These are phyloP conservation scores for Clamator glandarius DNA, from an alignment of 2,797 vertebrate species.

Conservation along the genomic window DNA sequence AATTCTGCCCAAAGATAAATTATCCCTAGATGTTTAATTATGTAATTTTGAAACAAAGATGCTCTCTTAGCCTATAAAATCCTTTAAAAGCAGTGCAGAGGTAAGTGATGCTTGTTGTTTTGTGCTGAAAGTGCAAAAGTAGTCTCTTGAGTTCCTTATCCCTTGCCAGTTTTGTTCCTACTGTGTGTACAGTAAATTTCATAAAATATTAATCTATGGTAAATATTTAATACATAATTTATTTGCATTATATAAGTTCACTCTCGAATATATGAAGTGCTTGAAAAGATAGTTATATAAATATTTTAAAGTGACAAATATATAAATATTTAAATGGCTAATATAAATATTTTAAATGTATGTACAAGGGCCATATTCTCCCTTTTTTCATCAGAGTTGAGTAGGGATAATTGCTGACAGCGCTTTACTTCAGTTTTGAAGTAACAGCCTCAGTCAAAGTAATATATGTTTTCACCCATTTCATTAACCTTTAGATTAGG, in stretches of 20 bases:
- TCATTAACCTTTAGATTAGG: not conserved
- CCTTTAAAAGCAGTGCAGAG: not conserved
- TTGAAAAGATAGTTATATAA: slow-evolving; percentile 48
- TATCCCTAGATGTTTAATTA: not conserved
- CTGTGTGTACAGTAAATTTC: slow-evolving; percentile 24
- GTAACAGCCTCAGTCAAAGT: not conserved
- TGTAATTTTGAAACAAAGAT: not conserved
- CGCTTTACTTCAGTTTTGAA: not conserved
- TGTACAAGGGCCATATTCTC: not conserved
- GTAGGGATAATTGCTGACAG: slow-evolving; percentile 9
- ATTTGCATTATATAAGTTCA: slow-evolving; percentile 66
- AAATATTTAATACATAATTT: slow-evolving; percentile 73
- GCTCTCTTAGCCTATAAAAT: not conserved
- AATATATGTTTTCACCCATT: not conserved
- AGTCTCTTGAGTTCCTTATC: slow-evolving; percentile 2
- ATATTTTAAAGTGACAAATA: slow-evolving; percentile 69
- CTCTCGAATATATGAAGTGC: slow-evolving; percentile 42
- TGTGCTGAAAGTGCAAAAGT: slow-evolving; percentile 17
- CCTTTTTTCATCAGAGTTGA: not conserved
- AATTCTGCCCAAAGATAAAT: not conserved
- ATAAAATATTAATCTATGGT: slow-evolving; percentile 72
- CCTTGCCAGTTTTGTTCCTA: slow-evolving; percentile 19
- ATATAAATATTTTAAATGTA: slow-evolving; percentile 68
- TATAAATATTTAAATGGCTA: slow-evolving; percentile 70
- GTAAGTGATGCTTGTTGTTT: not conserved